Base-by-base conservation (phyloP, 1,140 invertebrate species). In the Drosophila biarmipes region DNA sequence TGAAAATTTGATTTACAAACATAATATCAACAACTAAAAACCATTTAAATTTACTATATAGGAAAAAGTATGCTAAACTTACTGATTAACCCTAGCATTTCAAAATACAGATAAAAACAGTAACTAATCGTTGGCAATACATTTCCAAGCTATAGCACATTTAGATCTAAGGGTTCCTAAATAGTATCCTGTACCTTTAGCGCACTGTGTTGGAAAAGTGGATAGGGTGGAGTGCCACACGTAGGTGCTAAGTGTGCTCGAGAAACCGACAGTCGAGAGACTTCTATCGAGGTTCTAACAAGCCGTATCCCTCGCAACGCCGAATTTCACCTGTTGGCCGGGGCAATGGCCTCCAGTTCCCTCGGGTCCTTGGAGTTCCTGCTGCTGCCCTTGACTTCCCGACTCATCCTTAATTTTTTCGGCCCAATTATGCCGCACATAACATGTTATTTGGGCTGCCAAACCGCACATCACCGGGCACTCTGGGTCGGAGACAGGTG, bases 311-410 rank as follows among this genome's bases (percentile, higher is more conserved):
- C 51, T 73, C 38, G 40, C 6, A 45, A 56, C 17, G 14, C 52
- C 21, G 10, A 59, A 63, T 73, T 42, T 87, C 81, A 86, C 82
- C 81, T 86, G 81, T 86, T 86, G 51, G 27, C n/a, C 54, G 12
- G 73, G 45, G 58, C 72, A 81, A 63, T 73, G 73, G 66, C 54
- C 58, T 69, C 49, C 53, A 5, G 15, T 31, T 67, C 10, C 38
- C 40, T 17, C 10, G 29, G 45, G n/a, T 37, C 29, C 57, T 37
- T 15, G 52, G n/a, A 46, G 12, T 6, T 15, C 42, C 24, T 37
- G 14, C 15, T 40, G 48, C 17, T 34, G 12, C 15, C 43, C 46
- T 73, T 74, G 66, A 73, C 66, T 61, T 40, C 15, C 31, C 17
- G 45, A 19, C 21, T 46, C 42, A 45, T 64, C 42, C 42, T 24